These are phyloP conservation scores for Drosophila atroscutellata DNA, from an alignment of 2,888 invertebrate species.

Conservation along the genomic window DNA sequence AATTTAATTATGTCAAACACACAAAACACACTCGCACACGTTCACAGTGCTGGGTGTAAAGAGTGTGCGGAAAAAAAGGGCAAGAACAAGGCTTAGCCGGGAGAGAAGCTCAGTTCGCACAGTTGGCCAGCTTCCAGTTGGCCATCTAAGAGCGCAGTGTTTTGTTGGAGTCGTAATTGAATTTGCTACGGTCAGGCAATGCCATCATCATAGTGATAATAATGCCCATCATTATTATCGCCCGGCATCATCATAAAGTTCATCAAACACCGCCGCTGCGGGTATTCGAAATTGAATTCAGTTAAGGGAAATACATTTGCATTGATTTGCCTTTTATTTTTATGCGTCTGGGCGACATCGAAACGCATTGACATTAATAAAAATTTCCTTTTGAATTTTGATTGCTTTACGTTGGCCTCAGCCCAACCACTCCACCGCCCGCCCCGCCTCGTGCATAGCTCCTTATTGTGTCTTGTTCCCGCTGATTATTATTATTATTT, in stretches of 20 bases:
- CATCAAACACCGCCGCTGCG: conserved; percentile 37
- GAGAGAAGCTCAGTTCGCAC: conserved; percentile 1
- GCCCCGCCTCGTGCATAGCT: conserved; percentile 15
- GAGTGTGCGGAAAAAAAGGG: conserved; percentile 50
- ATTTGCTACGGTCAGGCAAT: conserved; percentile 76
- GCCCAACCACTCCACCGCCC: not conserved
- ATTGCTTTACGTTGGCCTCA: conserved; percentile 68
- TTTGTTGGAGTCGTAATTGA: conserved; percentile 66
- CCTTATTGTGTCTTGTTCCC: conserved; percentile 50
- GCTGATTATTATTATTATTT: conserved; percentile 71
- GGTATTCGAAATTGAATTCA: conserved; percentile 78
- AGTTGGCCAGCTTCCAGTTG: conserved; percentile 24
- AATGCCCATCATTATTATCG: conserved; percentile 13
- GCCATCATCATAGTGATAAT: conserved; percentile 30
- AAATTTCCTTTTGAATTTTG: conserved; percentile 82
- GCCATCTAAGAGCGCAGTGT: conserved; percentile 57
- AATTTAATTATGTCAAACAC: conserved; percentile 75
- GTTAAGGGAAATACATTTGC: conserved; percentile 80
- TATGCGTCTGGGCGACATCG: conserved; percentile 67
- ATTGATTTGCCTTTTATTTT: conserved; percentile 78
- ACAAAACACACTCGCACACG: conserved; percentile 26
- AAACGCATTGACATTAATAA: conserved; percentile 79
- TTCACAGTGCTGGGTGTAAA: conserved; percentile 12
- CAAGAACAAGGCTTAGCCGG: conserved; percentile 66
- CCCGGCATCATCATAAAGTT: conserved; percentile 37